Base-by-base conservation (phyloP, 2,113 vertebrate species). In the Nesogale talazaci region DNA sequence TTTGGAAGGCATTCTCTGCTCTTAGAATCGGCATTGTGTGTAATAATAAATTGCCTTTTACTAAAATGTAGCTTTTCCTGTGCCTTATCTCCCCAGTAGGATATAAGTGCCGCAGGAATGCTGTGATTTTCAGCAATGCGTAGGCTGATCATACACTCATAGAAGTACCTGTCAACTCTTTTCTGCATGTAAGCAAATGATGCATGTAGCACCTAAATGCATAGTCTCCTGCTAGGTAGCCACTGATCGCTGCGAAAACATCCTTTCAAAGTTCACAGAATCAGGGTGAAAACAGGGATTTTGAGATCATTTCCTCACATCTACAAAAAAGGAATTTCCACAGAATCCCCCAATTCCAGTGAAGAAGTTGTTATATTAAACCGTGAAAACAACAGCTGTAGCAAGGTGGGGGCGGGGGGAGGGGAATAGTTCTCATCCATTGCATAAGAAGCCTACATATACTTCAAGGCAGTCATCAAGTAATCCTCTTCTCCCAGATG, bases 401-500 rank as follows among this genome's bases (percentile, higher is more conserved):
- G 75, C 59, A 70, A 34, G 25, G 27, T 34, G 27, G 1, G 5
- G 69, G 88, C 88, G 90, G 25, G 27, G 38, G 27, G 1, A 7
- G 69, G 88, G 90, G 90, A 70, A 85, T 69, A 77, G 63, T 84
- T 19, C 36, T 69, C 81, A 31, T 93, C 40, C 31, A 88, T 75
- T 61, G 87, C 74, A 31, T 38, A 88, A 86, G 75, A 83, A 91
- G 83, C 83, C 78, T 80, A 70, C 63, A 89, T 76, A 59, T 42
- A 70, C 88, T 93, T 94, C 31, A 83, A 93, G 67, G 90, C 76
- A 80, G 83, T 93, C 77, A 83, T 92, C 93, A 92, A 90, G 69
- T 74, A 94, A 90, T 92, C 56, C 67, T 90, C 89, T 94, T 94
- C 74, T 94, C 92, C 93, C 89, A 89, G 80, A 93, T 81, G 93